Percentiles rank a stretch among this genome's conserved stretches.
Evolutionary conservation across 2,888 invertebrate genomes (phyloP).

Genomic region (Marronus borbonicus): DNA sequence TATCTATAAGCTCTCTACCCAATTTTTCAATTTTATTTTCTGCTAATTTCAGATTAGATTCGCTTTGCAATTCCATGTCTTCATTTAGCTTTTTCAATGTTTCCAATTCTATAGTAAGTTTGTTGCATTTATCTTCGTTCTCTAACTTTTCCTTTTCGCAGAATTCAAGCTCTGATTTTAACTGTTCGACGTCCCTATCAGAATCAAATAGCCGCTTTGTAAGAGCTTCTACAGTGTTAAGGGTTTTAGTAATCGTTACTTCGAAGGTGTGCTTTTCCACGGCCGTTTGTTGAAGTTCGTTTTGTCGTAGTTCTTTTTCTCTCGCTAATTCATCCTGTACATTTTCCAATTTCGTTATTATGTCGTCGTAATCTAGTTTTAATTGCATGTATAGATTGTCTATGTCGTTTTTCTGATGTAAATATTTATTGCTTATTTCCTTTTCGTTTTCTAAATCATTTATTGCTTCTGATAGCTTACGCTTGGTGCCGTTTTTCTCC

Average conservation of each 20-base stretch:
- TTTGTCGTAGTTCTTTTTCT: constrained; percentile 67
- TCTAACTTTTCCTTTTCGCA: constrained; percentile 64
- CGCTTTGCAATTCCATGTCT: constrained; percentile 65
- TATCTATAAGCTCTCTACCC: constrained; percentile 61
- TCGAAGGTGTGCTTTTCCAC: constrained; percentile 75
- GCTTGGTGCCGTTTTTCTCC: constrained; percentile 72
- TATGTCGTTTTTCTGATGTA: constrained; percentile 13
- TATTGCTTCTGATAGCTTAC: constrained; percentile 59
- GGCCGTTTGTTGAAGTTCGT: constrained; percentile 70
- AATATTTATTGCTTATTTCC: constrained; percentile 60
- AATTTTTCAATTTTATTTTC: constrained; percentile 61
- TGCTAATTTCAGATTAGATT: constrained; percentile 61
- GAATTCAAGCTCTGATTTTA: constrained; percentile 68
- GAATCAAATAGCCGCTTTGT: constrained; percentile 75
- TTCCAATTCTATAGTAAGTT: constrained; percentile 62
- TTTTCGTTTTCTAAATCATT: constrained; percentile 62
- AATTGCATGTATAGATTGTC: constrained; percentile 26
- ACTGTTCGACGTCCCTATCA: constrained; percentile 75
- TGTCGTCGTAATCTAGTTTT: constrained; percentile 50
- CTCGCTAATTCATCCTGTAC: constrained; percentile 38
- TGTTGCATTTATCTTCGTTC: constrained; percentile 63
- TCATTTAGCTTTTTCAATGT: constrained; percentile 61
- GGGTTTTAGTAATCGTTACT: constrained; percentile 75
- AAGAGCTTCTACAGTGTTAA: constrained; percentile 75
- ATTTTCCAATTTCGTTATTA: constrained; percentile 20